phyloP scores from a whole-genome alignment of 2,113 vertebrate species.

The Stictonetta naevosa region DNA sequence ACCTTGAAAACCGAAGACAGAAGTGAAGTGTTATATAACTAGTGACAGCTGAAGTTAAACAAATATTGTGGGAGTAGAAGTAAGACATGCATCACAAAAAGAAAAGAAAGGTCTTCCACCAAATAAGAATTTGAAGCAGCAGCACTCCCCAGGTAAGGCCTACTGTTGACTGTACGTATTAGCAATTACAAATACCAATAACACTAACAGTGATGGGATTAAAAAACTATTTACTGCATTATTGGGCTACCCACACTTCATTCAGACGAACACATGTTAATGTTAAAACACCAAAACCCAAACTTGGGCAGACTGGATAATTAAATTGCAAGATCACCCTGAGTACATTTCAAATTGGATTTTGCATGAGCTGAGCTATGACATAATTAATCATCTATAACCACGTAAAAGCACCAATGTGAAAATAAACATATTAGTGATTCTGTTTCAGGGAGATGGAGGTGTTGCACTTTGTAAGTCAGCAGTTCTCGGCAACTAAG shows the following conservation, averaged over 20 bases:
- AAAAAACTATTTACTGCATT: neutral
- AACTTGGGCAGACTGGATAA: neutral
- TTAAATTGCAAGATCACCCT: neutral
- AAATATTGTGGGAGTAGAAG: neutral
- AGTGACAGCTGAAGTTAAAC: neutral
- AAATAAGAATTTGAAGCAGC: fast-evolving
- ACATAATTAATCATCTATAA: neutral
- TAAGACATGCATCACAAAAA: neutral
- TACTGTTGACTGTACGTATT: neutral
- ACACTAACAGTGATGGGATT: neutral
- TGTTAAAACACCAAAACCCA: neutral
- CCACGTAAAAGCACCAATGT: neutral
- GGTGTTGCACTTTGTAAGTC: neutral
- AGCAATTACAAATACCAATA: neutral
- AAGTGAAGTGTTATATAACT: neutral
- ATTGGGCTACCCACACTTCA: neutral
- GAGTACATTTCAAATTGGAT: neutral
- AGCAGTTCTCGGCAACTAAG: neutral
- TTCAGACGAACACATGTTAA: neutral
- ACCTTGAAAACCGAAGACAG: neutral
- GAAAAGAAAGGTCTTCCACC: neutral
- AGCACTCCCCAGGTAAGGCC: neutral
- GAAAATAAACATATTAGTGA: neutral
- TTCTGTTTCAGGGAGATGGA: neutral
- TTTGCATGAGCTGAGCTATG: neutral